Conservation (phyloP, 2,888 invertebrate species). For the Salpingus planirostris region DNA sequence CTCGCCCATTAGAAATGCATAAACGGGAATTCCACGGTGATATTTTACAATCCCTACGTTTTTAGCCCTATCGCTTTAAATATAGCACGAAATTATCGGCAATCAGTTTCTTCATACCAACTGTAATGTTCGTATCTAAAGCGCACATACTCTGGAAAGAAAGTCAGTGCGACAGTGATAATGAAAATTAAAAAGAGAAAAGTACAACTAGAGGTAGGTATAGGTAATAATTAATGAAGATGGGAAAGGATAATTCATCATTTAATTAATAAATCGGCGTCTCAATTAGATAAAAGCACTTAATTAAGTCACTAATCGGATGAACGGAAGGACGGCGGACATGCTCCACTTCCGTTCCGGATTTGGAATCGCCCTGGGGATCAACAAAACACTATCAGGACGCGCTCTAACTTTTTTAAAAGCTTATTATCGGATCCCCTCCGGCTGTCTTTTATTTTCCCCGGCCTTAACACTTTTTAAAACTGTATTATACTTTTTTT, state of each 20-base stretch:
- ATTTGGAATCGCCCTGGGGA: slow-evolving; percentile 34
- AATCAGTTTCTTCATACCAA: no score
- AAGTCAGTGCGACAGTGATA: no score
- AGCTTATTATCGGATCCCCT: slow-evolving; percentile 41
- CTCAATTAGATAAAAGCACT: slow-evolving; percentile 41
- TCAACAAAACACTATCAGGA: slow-evolving; percentile 38
- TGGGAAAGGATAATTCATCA: no score
- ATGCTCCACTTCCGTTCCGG: slow-evolving; percentile 12
- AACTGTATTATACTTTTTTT: slow-evolving; percentile 39
- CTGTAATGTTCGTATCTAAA: no score
- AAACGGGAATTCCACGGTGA: slow-evolving; percentile 35
- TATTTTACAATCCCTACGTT: slow-evolving; percentile 28
- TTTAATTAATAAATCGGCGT: slow-evolving; percentile 43
- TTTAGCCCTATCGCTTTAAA: slow-evolving; percentile 29
- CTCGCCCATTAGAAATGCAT: slow-evolving; percentile 41
- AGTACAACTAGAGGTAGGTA: no score
- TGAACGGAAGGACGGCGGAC: slow-evolving; percentile 24
- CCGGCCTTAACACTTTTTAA: slow-evolving; percentile 41
- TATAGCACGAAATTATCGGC: slow-evolving; percentile 28
- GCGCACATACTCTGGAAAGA: no score
- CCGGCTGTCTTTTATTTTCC: slow-evolving; percentile 33
- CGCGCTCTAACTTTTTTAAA: slow-evolving; percentile 41
- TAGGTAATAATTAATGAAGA: no score
- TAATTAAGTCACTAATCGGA: slow-evolving; percentile 44
- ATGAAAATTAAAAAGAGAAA: no score